phyloP scores from a whole-genome alignment of 2,888 invertebrate genomes.

The Mythimna pallens region DNA sequence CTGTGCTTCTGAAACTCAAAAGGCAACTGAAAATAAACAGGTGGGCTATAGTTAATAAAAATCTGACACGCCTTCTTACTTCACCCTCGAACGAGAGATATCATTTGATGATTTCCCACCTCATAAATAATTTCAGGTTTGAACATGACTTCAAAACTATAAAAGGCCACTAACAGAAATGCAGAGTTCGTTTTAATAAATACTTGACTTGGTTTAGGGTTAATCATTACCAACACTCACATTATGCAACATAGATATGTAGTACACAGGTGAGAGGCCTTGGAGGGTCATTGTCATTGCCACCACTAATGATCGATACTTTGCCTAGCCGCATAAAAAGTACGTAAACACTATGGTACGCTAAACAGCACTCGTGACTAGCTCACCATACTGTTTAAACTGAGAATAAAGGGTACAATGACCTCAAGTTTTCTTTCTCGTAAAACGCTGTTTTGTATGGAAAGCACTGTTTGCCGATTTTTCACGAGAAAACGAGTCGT shows the following conservation, averaged over 20 bases:
- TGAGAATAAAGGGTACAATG: slow-evolving; percentile 51
- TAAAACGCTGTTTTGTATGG: slow-evolving; percentile 49
- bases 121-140: background rate
- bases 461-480: slow-evolving; percentile 46
- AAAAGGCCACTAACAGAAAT: background rate
- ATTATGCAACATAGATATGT: slow-evolving; percentile 49
- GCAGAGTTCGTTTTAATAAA: background rate
- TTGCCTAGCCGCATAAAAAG: slow-evolving; percentile 74
- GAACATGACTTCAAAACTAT: background rate
- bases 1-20: too few species aligned
- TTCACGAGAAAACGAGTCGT: slow-evolving; percentile 43
- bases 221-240: slow-evolving; percentile 27
- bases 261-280: slow-evolving; percentile 69
- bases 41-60: too few species aligned
- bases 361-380: slow-evolving; percentile 49
- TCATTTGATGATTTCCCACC: too few species aligned
- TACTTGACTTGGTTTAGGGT: background rate
- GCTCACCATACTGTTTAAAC: slow-evolving; percentile 43
- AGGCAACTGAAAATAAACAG: too few species aligned
- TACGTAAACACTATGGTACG: slow-evolving; percentile 51
- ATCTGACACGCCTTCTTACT: too few species aligned
- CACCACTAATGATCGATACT: slow-evolving; percentile 80
- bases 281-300: slow-evolving; percentile 86
- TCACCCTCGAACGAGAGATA: too few species aligned
- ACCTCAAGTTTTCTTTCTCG: slow-evolving; percentile 34